These are phyloP conservation scores for Phasianus colchicus DNA, from an alignment of 2,113 vertebrate species.

Conservation along the genomic window DNA sequence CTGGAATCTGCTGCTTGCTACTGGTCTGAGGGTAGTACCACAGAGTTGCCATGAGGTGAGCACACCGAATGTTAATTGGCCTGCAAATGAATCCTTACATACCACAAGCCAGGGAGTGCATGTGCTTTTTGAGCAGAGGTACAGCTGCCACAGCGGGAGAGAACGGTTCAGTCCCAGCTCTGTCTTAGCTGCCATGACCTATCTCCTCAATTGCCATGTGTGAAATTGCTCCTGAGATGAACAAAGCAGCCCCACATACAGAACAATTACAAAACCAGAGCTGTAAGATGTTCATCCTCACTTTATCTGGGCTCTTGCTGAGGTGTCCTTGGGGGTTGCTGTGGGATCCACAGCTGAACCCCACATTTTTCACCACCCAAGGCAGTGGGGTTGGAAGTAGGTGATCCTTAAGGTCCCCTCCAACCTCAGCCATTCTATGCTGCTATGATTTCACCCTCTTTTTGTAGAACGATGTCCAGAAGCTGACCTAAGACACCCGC, in stretches of 20 bases:
- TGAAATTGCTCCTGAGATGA: background rate
- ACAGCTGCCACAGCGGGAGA: slow-evolving; percentile 43
- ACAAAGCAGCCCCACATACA: rapidly evolving
- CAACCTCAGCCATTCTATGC: too few relatives aligned
- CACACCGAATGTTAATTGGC: background rate
- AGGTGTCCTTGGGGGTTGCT: background rate
- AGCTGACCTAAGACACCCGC: background rate
- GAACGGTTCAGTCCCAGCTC: background rate
- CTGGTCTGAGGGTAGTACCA: background rate
- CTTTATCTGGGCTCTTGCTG: background rate
- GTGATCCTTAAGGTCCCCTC: too few relatives aligned
- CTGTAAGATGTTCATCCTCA: background rate
- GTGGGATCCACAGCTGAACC: background rate
- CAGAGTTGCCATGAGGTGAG: background rate
- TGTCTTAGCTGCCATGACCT: background rate
- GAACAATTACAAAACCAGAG: background rate
- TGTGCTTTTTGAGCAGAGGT: slow-evolving; percentile 61
- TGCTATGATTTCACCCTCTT: background rate
- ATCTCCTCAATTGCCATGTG: slow-evolving; percentile 3
- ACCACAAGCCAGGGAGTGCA: background rate
- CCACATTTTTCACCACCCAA: background rate
- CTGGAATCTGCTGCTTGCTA: background rate
- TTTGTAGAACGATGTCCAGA: background rate
- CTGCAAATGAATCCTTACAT: background rate
- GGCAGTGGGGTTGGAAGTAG: too few relatives aligned